Base-by-base conservation (phyloP, 2,797 vertebrate species). In the Oryzias dopingdopingensis region DNA sequence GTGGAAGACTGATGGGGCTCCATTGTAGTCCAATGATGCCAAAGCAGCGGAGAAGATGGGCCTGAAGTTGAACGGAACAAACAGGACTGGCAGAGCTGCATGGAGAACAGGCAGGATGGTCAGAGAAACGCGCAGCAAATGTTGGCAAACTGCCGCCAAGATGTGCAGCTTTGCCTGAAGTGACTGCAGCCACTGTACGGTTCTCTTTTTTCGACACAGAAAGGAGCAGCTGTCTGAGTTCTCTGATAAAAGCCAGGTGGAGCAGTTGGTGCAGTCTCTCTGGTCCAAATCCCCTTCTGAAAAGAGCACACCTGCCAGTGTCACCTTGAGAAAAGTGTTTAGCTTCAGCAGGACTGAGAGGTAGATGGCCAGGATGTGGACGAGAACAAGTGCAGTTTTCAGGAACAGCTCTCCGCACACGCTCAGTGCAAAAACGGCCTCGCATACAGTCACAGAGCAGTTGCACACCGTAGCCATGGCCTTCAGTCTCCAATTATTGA, bases 301-400 rank as follows among this genome's bases (percentile, higher is more conserved):
- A 23, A 41, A 47, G 18, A 72, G 40, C 62, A 55, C 40, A 18
- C 65, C 53, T 41, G 62, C 56, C 58, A 84, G 56, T 7, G 7
- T 49, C 14, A 6, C 32, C 63, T 72, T 66, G 58, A 86, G 57
- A 37, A 74, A 58, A 0, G 12, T 4, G 0, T 86, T 90, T 49
- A 88, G 46, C 64, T 56, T 70, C 55, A 87, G 62, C 74, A 80
- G 42, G 46, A 66, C 13, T 1, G 79, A 72, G 2, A 89, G 71
- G 47, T 68, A 79, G 10, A 62, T 15, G 1, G 60, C 52, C 0
- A 82, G 13, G 17, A 42, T 42, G 37, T 71, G 59, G 47, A 67
- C 77, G 59, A 88, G 41, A n/a, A 66, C 61, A 0, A 86, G 67
- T 0, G 80, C 78, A 2, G 44, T 12, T 24, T 63, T 71, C 56